phyloP scores from a whole-genome alignment of 2,113 vertebrate genomes.

The Microcebus griseorufus region DNA sequence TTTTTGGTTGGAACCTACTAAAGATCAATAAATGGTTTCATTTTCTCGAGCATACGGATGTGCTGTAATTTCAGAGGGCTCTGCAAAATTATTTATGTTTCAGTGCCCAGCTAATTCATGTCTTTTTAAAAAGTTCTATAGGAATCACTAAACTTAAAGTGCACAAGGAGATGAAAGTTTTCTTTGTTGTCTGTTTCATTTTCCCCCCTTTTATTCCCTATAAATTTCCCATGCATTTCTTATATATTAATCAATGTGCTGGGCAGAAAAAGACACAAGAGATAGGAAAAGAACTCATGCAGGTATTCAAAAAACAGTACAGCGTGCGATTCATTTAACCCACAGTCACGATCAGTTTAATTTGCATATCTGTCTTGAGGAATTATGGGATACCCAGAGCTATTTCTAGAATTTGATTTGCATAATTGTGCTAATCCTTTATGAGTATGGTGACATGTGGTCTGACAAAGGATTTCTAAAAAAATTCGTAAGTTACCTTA shows the following conservation, averaged over 20 bases:
- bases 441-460: constrained; percentile 56
- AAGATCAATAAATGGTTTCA: not conserved
- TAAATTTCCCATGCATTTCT: not conserved
- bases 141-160: constrained; percentile 23
- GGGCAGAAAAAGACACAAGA: not conserved
- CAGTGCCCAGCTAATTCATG: not conserved
- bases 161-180: not conserved
- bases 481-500: constrained; percentile 57
- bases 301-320: not conserved
- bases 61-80: not conserved
- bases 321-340: constrained; percentile 30
- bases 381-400: constrained; percentile 75
- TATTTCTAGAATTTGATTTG: constrained; percentile 75
- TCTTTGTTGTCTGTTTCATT: not conserved
- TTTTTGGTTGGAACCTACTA: constrained; percentile 4
- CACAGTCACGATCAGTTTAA: not conserved
- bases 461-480: constrained; percentile 60
- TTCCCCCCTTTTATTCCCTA: not conserved
- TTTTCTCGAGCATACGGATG: not conserved
- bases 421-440: constrained; percentile 77
- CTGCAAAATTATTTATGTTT: constrained; percentile 22
- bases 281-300: not conserved
- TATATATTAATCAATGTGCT: not conserved
- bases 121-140: not conserved
- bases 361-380: constrained; percentile 73